A percentile compares a stretch with the other conserved stretches of the same genome.
Conservation (phyloP, 2,888 invertebrate species). For the Pedicia rivosa region DNA sequence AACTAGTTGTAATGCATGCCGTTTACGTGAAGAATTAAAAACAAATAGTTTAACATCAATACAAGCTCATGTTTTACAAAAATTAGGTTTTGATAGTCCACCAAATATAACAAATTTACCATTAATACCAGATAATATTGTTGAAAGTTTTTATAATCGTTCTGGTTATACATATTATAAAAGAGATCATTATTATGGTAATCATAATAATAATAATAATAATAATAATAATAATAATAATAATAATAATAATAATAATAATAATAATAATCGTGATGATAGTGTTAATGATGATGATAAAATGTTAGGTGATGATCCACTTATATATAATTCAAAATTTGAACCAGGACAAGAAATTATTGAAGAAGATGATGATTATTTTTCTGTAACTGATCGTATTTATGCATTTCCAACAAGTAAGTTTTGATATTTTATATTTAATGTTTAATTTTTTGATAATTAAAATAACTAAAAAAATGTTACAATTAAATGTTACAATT, state of each 20-base stretch:
- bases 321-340: conserved; percentile 7
- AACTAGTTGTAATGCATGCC: conserved; percentile 36
- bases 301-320: conserved; percentile 15
- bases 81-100: conserved; percentile 42
- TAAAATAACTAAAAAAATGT: too few relatives aligned
- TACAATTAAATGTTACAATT: too few relatives aligned
- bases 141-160: conserved; percentile 29
- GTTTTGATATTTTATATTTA: conserved; percentile 10
- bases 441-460: too few relatives aligned
- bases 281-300: conserved; percentile 1
- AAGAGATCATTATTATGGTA: not conserved
- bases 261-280: not conserved
- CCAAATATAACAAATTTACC: conserved; percentile 47
- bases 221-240: not conserved
- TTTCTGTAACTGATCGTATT: conserved; percentile 24
- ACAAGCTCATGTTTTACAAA: conserved; percentile 44
- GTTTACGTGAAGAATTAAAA: conserved; percentile 38
- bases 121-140: conserved; percentile 38
- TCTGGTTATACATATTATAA: not conserved
- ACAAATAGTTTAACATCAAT: conserved; percentile 44
- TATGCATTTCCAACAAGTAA: conserved; percentile 27
- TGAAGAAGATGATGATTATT: conserved; percentile 13
- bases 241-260: not conserved
- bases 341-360: conserved; percentile 1
- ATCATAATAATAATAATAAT: not conserved